Percentiles rank a stretch among this genome's conserved stretches.
Evolutionary conservation across 2,888 invertebrate genomes (phyloP).

Genomic region (Pemphredon lugubris): DNA sequence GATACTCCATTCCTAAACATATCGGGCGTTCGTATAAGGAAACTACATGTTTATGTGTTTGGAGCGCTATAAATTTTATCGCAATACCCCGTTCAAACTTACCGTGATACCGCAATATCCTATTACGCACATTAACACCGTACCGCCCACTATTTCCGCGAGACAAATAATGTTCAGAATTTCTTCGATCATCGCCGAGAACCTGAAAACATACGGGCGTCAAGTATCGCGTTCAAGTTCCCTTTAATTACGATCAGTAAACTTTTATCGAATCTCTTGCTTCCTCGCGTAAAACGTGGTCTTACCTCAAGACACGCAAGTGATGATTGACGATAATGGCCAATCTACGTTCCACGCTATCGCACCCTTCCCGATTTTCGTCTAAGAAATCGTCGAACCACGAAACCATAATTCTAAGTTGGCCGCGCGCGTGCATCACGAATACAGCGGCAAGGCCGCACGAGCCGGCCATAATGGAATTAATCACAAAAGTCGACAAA

Average conservation of each 20-base stretch:
- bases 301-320: slow-evolving; percentile 52
- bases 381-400: no score
- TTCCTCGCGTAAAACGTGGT: no score
- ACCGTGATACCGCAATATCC: slow-evolving; percentile 73
- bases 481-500: slow-evolving; percentile 42
- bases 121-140: slow-evolving; percentile 72
- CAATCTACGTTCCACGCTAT: background rate
- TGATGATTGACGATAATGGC: slow-evolving; percentile 53
- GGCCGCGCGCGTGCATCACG: slow-evolving; percentile 64
- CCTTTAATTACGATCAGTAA: slow-evolving; percentile 18
- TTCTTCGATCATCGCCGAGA: slow-evolving; percentile 35
- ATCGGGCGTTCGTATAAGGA: no score
- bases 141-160: slow-evolving; percentile 71
- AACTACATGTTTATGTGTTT: no score
- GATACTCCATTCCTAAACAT: slow-evolving; percentile 27
- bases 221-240: slow-evolving; percentile 48
- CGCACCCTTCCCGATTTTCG: no score
- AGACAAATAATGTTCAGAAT: slow-evolving; percentile 69
- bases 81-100: slow-evolving; percentile 11
- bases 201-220: slow-evolving; percentile 25
- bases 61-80: no score
- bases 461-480: slow-evolving; percentile 49
- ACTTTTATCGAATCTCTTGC: background rate
- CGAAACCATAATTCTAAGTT: no score
- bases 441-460: slow-evolving; percentile 63